A percentile compares a stretch with the other conserved stretches of the same genome.
Evolutionary conservation across 2,113 vertebrate genomes (phyloP).

Genomic region (Camelus bactrianus): DNA sequence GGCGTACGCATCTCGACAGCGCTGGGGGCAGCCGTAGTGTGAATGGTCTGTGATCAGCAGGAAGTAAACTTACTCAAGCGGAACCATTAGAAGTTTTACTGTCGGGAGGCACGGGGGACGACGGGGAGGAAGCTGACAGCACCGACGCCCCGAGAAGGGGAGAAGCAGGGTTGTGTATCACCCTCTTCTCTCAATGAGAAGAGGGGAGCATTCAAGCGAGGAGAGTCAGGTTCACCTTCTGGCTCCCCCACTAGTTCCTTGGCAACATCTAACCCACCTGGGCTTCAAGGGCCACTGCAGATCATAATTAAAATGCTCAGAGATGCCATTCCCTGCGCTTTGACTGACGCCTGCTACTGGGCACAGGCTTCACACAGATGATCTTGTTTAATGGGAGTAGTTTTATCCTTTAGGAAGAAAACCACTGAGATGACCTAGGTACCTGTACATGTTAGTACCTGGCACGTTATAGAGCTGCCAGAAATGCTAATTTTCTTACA

Average conservation of each 20-base stretch:
- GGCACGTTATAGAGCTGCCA: fast-evolving
- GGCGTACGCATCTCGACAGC: fast-evolving
- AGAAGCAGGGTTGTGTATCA: neutral
- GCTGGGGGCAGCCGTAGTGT: neutral
- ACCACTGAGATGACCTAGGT: neutral
- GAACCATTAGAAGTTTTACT: neutral
- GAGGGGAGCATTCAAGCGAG: neutral
- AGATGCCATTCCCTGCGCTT: neutral
- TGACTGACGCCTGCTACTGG: neutral
- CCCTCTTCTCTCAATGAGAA: neutral
- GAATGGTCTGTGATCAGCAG: neutral
- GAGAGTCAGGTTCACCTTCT: neutral
- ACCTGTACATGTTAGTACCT: fast-evolving
- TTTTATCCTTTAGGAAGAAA: neutral
- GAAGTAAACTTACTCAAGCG: neutral
- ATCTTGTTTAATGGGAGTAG: neutral
- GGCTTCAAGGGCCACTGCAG: neutral
- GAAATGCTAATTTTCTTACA: neutral
- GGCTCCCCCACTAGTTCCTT: neutral
- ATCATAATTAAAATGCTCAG: neutral
- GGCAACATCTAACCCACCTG: neutral
- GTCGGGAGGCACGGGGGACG: neutral
- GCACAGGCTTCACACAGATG: neutral
- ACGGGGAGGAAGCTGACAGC: neutral
- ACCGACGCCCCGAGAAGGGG: neutral